Conservation (phyloP, 2,888 invertebrate species). For the Acronicta alni region DNA sequence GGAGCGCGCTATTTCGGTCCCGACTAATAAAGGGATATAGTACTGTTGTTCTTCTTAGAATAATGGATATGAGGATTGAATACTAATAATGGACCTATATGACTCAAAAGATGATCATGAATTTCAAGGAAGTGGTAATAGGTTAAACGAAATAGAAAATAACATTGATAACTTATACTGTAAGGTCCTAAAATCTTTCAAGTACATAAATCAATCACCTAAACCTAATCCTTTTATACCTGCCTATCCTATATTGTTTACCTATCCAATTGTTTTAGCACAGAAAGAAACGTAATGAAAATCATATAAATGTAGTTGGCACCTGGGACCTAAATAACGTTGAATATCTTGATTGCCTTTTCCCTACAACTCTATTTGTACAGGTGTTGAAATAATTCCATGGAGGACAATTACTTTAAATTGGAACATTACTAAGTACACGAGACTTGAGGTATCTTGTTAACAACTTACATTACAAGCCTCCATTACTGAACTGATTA, state of each 20-base stretch:
- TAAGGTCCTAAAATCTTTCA: too few species aligned
- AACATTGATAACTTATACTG: neutral
- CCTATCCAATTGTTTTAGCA: too few species aligned
- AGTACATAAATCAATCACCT: too few species aligned
- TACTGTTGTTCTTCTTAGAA: slow-evolving; percentile 37
- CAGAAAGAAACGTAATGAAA: too few species aligned
- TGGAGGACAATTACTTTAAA: neutral
- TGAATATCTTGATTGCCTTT: neutral
- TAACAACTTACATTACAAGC: neutral
- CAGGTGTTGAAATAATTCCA: neutral
- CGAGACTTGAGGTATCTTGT: neutral
- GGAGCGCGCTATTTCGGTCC: slow-evolving; percentile 55
- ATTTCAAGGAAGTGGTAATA: neutral
- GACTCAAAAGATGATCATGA: slow-evolving; percentile 13
- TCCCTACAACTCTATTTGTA: neutral
- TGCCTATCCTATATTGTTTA: too few species aligned
- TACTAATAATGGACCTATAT: slow-evolving; percentile 11
- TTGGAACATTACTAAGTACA: neutral
- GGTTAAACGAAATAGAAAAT: neutral
- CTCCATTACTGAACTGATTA: neutral
- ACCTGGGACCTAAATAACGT: neutral
- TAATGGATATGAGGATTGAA: slow-evolving; percentile 28
- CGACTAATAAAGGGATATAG: slow-evolving; percentile 43
- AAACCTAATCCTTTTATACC: too few species aligned
- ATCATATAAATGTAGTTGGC: too few species aligned